Base-by-base conservation (phyloP, 2,888 invertebrate species). In the Leptarthrus brevirostris region DNA sequence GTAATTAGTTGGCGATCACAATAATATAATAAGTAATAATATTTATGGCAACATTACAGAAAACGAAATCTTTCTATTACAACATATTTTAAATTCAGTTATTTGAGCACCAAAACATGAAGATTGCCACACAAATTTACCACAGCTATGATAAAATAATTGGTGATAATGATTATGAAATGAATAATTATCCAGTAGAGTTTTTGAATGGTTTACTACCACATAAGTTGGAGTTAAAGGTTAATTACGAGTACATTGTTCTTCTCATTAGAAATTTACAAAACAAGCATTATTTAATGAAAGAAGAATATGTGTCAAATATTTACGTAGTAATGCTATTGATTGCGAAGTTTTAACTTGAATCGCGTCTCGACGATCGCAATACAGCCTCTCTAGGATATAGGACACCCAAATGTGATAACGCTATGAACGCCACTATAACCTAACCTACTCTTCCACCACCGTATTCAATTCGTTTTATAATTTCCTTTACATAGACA, bases 341-440 rank as follows among this genome's bases (percentile, higher is more conserved):
- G 70, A 61, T 34, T 70, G 71, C 40, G 71, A 71, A 52, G 30
- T 74, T 52, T 36, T 71, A 10, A 47, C 49, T 34, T 47, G 58
- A 18, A 20, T 44, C 56, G n/a, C 47, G 2, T n/a, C n/a, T n/a
- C n/a, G n/a, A n/a, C n/a, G n/a, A n/a, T n/a, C n/a, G n/a, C n/a
- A n/a, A n/a, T n/a, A n/a, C n/a, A n/a, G n/a, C n/a, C n/a, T n/a
- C n/a, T n/a, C n/a, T n/a, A n/a, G n/a, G n/a, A n/a, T n/a, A n/a
- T n/a, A n/a, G n/a, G n/a, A n/a, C n/a, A n/a, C n/a, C n/a, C n/a
- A n/a, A n/a, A n/a, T n/a, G n/a, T n/a, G n/a, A n/a, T n/a, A n/a
- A n/a, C n/a, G n/a, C n/a, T n/a, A n/a, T n/a, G n/a, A n/a, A n/a
- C n/a, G n/a, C n/a, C n/a, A n/a, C n/a, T n/a, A n/a, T n/a, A n/a